Conservation (phyloP, 2,113 vertebrate species). For the Osmerus mordax region DNA sequence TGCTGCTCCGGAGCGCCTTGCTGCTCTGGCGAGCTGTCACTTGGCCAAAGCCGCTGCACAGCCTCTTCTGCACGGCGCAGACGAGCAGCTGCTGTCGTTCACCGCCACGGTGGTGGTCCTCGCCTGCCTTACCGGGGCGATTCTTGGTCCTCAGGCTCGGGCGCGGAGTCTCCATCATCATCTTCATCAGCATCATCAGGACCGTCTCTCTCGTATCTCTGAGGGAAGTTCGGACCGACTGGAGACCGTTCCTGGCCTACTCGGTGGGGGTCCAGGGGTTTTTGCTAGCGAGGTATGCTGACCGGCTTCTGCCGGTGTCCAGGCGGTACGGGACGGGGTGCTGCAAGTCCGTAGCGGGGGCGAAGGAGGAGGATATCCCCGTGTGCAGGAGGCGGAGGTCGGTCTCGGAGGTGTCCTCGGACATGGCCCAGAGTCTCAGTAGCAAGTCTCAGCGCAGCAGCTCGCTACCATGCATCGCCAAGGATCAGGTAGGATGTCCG, state of each 20-base stretch:
- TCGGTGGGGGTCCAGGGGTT: conserved; percentile 83
- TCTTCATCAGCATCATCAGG: conserved; percentile 81
- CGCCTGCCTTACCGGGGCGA: conserved; percentile 82
- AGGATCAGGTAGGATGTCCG: conserved; percentile 83
- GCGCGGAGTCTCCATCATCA: conserved; percentile 80
- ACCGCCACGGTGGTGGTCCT: conserved; percentile 82
- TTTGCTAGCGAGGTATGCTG: conserved; percentile 83
- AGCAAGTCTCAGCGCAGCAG: conserved; percentile 89
- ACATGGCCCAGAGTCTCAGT: conserved; percentile 83
- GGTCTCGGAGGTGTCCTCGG: conserved; percentile 86
- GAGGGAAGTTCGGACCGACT: conserved; percentile 78
- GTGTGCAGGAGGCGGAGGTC: conserved; percentile 85
- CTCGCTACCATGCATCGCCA: conserved; percentile 92
- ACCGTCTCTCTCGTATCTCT: conserved; percentile 78
- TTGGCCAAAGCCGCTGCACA: conserved; percentile 83
- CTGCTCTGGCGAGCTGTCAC: conserved; percentile 79
- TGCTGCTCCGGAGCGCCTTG: conserved; percentile 70
- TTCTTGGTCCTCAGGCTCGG: conserved; percentile 82
- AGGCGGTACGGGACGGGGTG: conserved; percentile 75
- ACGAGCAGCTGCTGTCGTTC: conserved; percentile 76
- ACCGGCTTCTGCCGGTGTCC: conserved; percentile 78
- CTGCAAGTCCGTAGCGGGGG: conserved; percentile 72
- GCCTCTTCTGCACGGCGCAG: conserved; percentile 77
- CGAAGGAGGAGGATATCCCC: conserved; percentile 79
- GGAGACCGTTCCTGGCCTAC: conserved; percentile 91